A percentile compares a stretch with the other conserved stretches of the same genome.
These are phyloP conservation scores for Lepidostoma basale DNA, from an alignment of 1,140 invertebrate species.

Conservation along the genomic window DNA sequence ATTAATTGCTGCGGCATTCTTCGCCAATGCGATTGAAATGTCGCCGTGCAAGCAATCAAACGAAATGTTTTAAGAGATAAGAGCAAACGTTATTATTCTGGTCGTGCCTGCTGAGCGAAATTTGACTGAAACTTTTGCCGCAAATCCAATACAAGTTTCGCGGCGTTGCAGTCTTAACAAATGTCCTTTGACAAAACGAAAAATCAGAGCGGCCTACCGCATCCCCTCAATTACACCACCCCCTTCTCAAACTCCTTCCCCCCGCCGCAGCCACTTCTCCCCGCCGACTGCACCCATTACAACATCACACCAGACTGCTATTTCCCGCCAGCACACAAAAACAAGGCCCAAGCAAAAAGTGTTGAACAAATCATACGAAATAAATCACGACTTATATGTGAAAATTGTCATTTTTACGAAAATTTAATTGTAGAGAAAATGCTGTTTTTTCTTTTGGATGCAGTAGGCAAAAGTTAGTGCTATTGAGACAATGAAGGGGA, in stretches of 20 bases:
- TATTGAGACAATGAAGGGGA: slow-evolving; percentile 27
- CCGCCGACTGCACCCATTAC: slow-evolving; percentile 14
- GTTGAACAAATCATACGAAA: neutral
- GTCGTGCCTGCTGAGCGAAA: slow-evolving; percentile 18
- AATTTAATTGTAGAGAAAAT: no score
- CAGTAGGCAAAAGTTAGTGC: slow-evolving; percentile 14
- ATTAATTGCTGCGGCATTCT: no score
- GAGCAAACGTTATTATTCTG: slow-evolving; percentile 11
- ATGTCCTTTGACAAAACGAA: slow-evolving; percentile 39
- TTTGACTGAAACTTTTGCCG: slow-evolving; percentile 25
- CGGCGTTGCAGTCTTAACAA: slow-evolving; percentile 29
- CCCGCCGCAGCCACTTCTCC: no score
- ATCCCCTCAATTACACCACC: slow-evolving; percentile 25
- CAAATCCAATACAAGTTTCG: slow-evolving; percentile 26
- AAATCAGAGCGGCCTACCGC: slow-evolving; percentile 37
- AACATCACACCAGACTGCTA: neutral
- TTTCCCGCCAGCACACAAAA: neutral
- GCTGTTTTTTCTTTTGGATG: neutral
- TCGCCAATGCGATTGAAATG: slow-evolving; percentile 6
- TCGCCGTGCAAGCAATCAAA: neutral
- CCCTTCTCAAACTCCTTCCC: neutral
- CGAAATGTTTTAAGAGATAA: neutral
- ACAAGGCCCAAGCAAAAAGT: slow-evolving; percentile 1
- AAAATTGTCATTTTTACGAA: no score
- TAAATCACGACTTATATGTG: no score